Evolutionary conservation across 2,113 vertebrate genomes (phyloP), one percentile per base, ranked within the genome.

Genomic region (Chinchilla lanigera): DNA sequence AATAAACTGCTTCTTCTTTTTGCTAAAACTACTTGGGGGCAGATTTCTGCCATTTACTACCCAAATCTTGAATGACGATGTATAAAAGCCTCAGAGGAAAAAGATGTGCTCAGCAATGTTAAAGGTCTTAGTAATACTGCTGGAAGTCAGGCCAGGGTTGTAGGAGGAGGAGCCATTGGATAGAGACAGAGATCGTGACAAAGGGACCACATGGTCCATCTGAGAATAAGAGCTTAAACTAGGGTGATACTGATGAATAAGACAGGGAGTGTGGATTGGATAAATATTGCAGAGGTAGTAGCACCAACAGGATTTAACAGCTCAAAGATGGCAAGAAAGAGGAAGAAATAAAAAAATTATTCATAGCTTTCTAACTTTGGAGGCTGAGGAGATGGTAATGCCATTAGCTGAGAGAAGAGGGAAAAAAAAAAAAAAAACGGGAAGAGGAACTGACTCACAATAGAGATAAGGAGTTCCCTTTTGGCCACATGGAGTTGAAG

Each of bases 371-470:
- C 95, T 96, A 95, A 95, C 77, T 96, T 82, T 61, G 90, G 92
- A 96, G 35, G 30, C 54, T 90, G 38, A 88, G 9, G 50, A 33
- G n/a, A 92, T 97, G 85, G 92, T 96, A 94, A 92, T 73, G 54
- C 61, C 78, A 96, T 97, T 95, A 96, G 71, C 82, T 86, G 33
- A 17, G 50, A 65, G 7, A 35, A 86, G 44, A n/a, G 80, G 22
- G 41, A 4, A 54, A 63, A 47, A 95, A 95, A 94, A 90, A 50
- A 4, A 54, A 63, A 47, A 95, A 95, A 94, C 92, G 95, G 98
- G 96, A 96, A 97, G 63, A 96, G 83, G 83, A 97, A 60, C 26
- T 92, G 94, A 96, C 47, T 95, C 81, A 65, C 13, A 50, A 60
- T 14, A 20, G 71, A 86, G 41, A 81, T 26, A 26, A 58, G 0